Evolutionary conservation across 2,888 invertebrate species (phyloP), one percentile per base, ranked within the genome.

Genomic region (Notocelia uddmanniana): DNA sequence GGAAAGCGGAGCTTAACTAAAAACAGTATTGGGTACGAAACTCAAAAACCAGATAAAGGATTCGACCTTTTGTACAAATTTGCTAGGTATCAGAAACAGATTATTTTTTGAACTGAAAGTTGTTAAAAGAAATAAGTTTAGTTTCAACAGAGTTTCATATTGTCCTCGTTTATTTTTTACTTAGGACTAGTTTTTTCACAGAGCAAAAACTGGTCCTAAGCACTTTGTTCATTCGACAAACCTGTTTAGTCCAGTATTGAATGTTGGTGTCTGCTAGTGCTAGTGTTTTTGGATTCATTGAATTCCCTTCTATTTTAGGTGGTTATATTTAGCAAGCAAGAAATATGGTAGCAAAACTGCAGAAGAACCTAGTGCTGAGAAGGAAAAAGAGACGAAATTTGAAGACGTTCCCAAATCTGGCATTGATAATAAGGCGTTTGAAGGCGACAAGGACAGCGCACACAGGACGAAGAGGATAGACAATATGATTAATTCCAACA

Each of bases 301-400:
- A 26, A 15, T 55, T 31, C 2, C 45, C 18, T 52, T 13, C 6
- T 18, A 21, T 93, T 93, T 66, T 86, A 96, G 96, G 69, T 96
- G 96, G 96, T 92, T 96, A 86, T 96, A 96, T 85, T 88, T 95
- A 76, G 96, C 96, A 64, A 95, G 96, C 80, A 95, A 95, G 79
- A 95, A 94, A 80, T 95, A 96, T 26, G 79, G 79, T 73, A 76
- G 63, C n/a, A 74, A 79, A 79, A 69, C 81, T 75, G 73, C 79
- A 66, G 78, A 81, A 73, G 72, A 72, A 73, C 79, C 79, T 21
- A 74, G 37, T 21, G 76, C 78, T 37, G 78, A 78, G 58, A 85
- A 80, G 73, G 76, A 74, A 75, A 78, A 77, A 58, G 83, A 79
- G 64, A 78, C 79, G 34, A 82, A 85, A 81, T 74, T 75, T 48